Evolutionary conservation across 2,888 invertebrate genomes (phyloP).

Genomic region (Oxycera nigricornis): DNA sequence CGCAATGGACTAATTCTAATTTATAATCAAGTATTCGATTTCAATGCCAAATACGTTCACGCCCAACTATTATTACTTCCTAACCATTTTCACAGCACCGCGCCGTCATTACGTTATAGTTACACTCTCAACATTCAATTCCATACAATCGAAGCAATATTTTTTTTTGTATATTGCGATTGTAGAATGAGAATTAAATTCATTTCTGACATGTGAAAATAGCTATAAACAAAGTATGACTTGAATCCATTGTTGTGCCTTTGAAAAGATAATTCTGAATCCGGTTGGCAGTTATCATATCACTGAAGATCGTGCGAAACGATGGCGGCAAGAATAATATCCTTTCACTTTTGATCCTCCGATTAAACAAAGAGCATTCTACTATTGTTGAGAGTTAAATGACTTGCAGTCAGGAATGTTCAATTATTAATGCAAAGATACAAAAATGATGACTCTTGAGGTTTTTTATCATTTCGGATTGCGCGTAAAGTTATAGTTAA

Average conservation of each 20-base stretch:
- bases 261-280: slow-evolving; percentile 7
- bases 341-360: slow-evolving; percentile 33
- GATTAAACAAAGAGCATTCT: neutral
- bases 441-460: neutral
- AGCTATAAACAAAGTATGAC: neutral
- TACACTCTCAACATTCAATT: slow-evolving; percentile 1
- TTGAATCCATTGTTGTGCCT: neutral
- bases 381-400: neutral
- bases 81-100: slow-evolving; percentile 15
- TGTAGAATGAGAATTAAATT: neutral
- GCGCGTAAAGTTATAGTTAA: neutral
- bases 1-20: slow-evolving; percentile 32
- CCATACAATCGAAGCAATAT: neutral
- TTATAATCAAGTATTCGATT: slow-evolving; percentile 14
- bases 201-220: slow-evolving; percentile 29
- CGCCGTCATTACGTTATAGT: neutral
- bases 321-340: neutral
- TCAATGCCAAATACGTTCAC: slow-evolving; percentile 35
- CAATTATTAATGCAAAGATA: neutral
- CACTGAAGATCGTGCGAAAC: slow-evolving; percentile 16
- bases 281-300: slow-evolving; percentile 16
- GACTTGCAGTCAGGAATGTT: neutral
- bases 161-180: slow-evolving; percentile 19
- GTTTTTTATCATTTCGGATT: neutral
- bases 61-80: slow-evolving; percentile 21